Evolutionary conservation across 2,797 vertebrate species (phyloP), one percentile per base, ranked within the genome.

Genomic region (Poeciliopsis presidionis): DNA sequence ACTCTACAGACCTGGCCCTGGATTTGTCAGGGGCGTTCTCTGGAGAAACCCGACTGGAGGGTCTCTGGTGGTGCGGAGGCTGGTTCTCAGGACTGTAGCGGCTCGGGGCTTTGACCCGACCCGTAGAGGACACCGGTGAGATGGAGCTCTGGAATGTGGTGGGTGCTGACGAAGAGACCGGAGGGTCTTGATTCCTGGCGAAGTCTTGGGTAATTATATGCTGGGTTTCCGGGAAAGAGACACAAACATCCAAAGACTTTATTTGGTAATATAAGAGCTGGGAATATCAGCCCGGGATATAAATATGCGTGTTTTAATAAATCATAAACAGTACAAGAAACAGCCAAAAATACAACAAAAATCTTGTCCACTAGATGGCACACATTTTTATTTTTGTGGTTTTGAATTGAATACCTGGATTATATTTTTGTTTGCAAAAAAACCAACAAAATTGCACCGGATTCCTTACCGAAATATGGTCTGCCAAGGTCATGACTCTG

Each of bases 161-260:
- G 57, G 94, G 91, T 73, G 93, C 78, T 46, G 95, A 94, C 75
- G 97, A 92, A 73, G 95, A 94, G 91, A 95, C 88, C 63, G 97
- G 95, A 49, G 94, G 81, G 28, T 97, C 96, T 91, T 99, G 98
- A 93, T 97, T 99, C 92, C 97, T 95, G 90, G 98, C 98, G 84
- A 99, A 99, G 94, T 99, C 98, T 93, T 99, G 98, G 76, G 98
- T 99, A 92, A 99, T 99, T 90, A 99, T 99, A 93, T 99, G 98
- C 98, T 99, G 94, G 73, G 74, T 43, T 75, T 72, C 45, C 78
- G 47, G 53, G 14, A 82, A 25, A 9, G 18, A 82, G 22, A 76
- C 28, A 36, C 30, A 55, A 77, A 69, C 30, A 13, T 39, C 36
- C 14, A 36, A 63, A 63, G 20, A 11, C 8, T 67, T 67, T 25